Base-by-base conservation (phyloP, 1,140 invertebrate species). In the Drosophila suzukii region DNA sequence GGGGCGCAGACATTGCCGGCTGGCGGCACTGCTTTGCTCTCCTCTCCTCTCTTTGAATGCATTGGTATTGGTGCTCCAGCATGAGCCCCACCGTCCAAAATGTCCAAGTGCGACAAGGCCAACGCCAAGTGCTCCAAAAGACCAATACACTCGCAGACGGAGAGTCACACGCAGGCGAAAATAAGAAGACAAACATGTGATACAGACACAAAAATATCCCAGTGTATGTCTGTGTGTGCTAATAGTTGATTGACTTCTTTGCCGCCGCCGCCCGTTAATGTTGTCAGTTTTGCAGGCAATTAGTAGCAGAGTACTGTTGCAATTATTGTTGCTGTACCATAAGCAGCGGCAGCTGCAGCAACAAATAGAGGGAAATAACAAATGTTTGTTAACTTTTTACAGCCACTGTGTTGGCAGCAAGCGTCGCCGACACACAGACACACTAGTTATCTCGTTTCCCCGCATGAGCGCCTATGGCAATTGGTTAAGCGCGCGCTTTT, bases 161-260 rank as follows among this genome's bases (percentile, higher is more conserved):
- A 27, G 47, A 60, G 63, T 57, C 57, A 43, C 67, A 81, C 72
- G 61, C 81, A 84, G 71, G 85, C 77, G 76, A 90, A 91, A 91
- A 86, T 89, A 91, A 90, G 90, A 91, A 80, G 81, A 81, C 78
- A 85, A 91, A 91, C 89, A 91, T 91, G 89, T 91, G 89, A 91
- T 91, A 91, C 89, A 91, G 84, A 85, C 89, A 89, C 86, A 67
- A 77, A 67, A 77, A 74, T 72, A 58, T 66, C 61, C 46, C 51
- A 55, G 44, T 67, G 54, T 59, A 41, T 57, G 56, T 58, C 12
- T 54, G 56, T 85, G 47, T 68, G 59, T 11, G n/a, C 83, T 59
- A 86, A 86, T 86, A 89, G 83, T 88, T 88, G 83, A 88, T 89
- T 88, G 84, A 88, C 83, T 88, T 89, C 83, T 89, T 88, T 89